Base-by-base conservation (phyloP, 2,888 invertebrate genomes). In the Lithophane leautieri region DNA sequence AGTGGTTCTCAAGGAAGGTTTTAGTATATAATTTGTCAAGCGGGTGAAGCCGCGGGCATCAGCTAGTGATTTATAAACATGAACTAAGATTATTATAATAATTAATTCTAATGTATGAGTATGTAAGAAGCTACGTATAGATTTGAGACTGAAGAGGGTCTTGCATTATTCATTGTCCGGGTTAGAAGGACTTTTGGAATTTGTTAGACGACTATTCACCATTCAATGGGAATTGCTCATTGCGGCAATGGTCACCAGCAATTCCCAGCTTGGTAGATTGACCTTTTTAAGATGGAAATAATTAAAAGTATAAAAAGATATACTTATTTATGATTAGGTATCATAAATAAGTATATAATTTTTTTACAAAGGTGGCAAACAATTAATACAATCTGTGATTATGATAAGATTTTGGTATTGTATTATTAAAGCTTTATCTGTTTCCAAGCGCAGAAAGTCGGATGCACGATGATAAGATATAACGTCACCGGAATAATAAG, bases 401-500 rank as follows among this genome's bases (percentile, higher is more conserved):
- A 25, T 28, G 25, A 63, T 73, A 73, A 40, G 67, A 52, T 44
- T 74, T 67, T 60, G 19, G 7, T n/a, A 19, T 34, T 58, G 22
- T 47, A 63, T 61, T 11, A 61, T 28, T 54, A 66, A 11, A 72
- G 65, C 44, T 70, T 79, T 82, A 85, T 81, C 81, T 65, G 87
- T 87, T 77, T 81, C 83, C 66, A 86, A 74, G 76, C 74, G 62
- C 73, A 63, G 40, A 72, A 70, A 70, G 54, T 81, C 79, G 28
- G 8, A 65, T 70, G 50, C 34, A 25, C 8, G 34, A 52, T 78
- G 40, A 63, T 86, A 76, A 78, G 61, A 70, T 58, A 63, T 84
- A 73, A 83, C 66, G 76, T 79, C 80, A 82, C 47, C 22, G 9
- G 6, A 62, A 54, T 74, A 72, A 54, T 52, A 47, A 60, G 22